Conservation (phyloP, 1,140 invertebrate species). For the Ceratina australensis region DNA sequence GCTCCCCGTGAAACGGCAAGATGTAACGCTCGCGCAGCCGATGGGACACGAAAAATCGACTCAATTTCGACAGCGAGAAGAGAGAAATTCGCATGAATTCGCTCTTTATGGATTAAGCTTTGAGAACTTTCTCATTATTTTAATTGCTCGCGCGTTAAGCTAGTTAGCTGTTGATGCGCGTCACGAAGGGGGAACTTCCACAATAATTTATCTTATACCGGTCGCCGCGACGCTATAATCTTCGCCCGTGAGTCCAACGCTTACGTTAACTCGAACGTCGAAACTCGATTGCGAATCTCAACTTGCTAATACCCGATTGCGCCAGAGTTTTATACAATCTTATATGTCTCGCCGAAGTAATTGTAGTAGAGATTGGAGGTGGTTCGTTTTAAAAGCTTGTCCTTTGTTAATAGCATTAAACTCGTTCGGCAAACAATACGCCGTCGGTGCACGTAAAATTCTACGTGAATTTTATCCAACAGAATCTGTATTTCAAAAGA, state of each 20-base stretch:
- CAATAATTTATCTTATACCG: conserved; percentile 52
- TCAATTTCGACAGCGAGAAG: conserved; percentile 45
- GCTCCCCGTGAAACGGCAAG: conserved; percentile 10
- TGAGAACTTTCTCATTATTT: conserved; percentile 66
- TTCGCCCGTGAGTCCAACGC: conserved; percentile 1
- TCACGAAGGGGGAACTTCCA: conserved; percentile 38
- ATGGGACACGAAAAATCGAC: conserved; percentile 54
- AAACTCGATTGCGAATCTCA: no score
- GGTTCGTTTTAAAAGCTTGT: no score
- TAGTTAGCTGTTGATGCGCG: conserved; percentile 53
- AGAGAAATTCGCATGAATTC: conserved; percentile 37
- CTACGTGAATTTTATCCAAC: background rate
- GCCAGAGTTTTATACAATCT: background rate
- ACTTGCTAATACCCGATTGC: no score
- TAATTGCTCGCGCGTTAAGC: conserved; percentile 59
- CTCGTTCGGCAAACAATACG: background rate
- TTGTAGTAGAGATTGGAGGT: no score
- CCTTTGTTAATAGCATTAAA: background rate
- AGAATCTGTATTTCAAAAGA: background rate
- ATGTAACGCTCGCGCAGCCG: conserved; percentile 6
- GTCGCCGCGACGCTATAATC: conserved; percentile 46
- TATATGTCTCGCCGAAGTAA: background rate
- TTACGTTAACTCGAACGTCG: no score
- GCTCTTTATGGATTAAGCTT: conserved; percentile 54
- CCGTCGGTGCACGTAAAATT: background rate